A percentile compares a stretch with the other conserved stretches of the same genome.
These are phyloP conservation scores for Ceryle rudis DNA, from an alignment of 2,797 vertebrate species.

Conservation along the genomic window DNA sequence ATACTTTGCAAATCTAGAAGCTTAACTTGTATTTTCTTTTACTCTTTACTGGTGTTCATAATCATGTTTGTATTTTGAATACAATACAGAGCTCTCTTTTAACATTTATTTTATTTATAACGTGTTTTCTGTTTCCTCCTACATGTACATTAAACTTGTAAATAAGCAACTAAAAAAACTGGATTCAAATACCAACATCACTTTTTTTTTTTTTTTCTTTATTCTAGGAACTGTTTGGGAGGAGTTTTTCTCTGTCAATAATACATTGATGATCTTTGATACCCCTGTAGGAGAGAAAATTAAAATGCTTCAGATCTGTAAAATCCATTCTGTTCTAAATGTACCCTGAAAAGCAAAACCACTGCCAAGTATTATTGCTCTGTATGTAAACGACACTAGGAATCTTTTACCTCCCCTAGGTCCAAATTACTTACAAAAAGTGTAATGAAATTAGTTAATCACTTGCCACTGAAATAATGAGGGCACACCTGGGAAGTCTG, in stretches of 20 bases:
- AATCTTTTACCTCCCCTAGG: background rate
- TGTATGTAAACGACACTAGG: background rate
- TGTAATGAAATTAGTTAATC: background rate
- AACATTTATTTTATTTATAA: background rate
- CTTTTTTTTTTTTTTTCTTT: background rate
- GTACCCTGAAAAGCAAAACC: background rate
- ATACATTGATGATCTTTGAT: background rate
- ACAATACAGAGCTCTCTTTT: background rate
- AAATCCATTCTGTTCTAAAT: background rate
- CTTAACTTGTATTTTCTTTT: background rate
- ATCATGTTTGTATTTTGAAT: background rate
- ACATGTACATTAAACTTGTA: background rate
- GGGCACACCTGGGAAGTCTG: background rate
- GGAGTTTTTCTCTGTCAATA: background rate
- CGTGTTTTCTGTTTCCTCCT: background rate
- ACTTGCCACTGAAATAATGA: background rate
- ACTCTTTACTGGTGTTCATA: background rate
- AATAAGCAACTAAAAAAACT: background rate
- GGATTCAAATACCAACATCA: background rate
- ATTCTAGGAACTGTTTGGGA: background rate
- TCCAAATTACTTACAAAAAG: background rate
- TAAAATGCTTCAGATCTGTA: background rate
- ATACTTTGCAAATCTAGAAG: background rate
- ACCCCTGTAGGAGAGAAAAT: background rate
- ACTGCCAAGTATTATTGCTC: background rate